These are phyloP conservation scores for Cydia splendana DNA, from an alignment of 1,140 invertebrate species.

Conservation along the genomic window DNA sequence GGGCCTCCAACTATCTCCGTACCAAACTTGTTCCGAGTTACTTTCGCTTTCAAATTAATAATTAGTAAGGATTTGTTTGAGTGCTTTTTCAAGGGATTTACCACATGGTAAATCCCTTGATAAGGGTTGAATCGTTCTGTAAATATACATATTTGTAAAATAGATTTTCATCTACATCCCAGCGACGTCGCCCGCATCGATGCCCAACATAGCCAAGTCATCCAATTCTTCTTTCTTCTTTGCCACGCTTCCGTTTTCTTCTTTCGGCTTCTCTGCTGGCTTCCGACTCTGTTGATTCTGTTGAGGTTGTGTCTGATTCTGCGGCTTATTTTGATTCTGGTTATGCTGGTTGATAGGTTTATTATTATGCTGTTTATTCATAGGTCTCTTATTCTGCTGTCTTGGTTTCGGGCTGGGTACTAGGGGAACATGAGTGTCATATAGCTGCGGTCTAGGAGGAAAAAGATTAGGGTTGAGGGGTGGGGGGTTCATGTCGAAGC, in stretches of 20 bases:
- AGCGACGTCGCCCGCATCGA: conserved; percentile 85
- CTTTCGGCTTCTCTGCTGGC: conserved; percentile 27
- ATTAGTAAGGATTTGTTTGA: too few species aligned
- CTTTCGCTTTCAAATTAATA: too few species aligned
- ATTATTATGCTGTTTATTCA: conserved; percentile 29
- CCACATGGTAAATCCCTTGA: too few species aligned
- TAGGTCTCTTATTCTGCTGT: conserved; percentile 22
- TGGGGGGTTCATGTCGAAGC: conserved; percentile 62
- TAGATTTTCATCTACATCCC: conserved; percentile 41
- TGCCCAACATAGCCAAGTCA: conserved; percentile 85
- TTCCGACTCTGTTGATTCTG: conserved; percentile 7
- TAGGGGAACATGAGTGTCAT: conserved; percentile 63
- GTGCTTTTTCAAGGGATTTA: too few species aligned
- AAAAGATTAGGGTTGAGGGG: conserved; percentile 40
- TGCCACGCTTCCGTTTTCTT: conserved; percentile 32
- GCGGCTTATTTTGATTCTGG: conserved; percentile 13
- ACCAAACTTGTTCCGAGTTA: too few species aligned
- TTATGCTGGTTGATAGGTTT: conserved; percentile 16
- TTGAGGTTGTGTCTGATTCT: too few species aligned
- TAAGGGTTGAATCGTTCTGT: neutral
- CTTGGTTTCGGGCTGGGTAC: conserved; percentile 43
- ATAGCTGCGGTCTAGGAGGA: conserved; percentile 55
- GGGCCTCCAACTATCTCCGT: too few species aligned
- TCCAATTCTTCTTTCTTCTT: conserved; percentile 80
- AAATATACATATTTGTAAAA: neutral